Conservation (phyloP, 2,113 vertebrate genomes). For the Heloderma charlesbogerti region DNA sequence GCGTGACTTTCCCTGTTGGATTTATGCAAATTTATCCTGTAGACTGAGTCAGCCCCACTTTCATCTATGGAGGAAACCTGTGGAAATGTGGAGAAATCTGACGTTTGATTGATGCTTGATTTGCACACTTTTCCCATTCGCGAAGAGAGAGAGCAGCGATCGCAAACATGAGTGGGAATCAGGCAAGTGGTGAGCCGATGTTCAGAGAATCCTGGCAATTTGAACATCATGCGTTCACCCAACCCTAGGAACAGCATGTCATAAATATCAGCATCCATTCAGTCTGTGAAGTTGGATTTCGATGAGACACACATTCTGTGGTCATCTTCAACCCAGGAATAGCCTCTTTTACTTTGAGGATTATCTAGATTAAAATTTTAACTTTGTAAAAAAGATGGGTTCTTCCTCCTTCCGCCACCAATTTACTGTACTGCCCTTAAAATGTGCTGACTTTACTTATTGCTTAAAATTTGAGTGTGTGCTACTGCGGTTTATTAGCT, state of each 20-base stretch:
- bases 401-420: neutral
- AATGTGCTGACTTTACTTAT: constrained; percentile 10
- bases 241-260: neutral
- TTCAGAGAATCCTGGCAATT: too few relatives aligned
- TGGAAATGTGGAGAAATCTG: too few relatives aligned
- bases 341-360: neutral
- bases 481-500: constrained; percentile 10
- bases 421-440: neutral
- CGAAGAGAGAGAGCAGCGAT: too few relatives aligned
- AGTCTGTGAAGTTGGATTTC: neutral
- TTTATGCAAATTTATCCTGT: too few relatives aligned
- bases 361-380: neutral
- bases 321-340: neutral
- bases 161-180: too few relatives aligned
- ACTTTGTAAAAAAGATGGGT: neutral
- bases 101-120: too few relatives aligned
- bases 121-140: too few relatives aligned
- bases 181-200: too few relatives aligned
- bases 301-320: neutral
- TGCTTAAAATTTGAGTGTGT: neutral
- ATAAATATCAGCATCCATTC: neutral
- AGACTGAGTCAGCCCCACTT: too few relatives aligned
- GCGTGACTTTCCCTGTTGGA: too few relatives aligned
- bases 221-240: too few relatives aligned
- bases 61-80: too few relatives aligned